Base-by-base conservation (phyloP, 2,113 vertebrate genomes). In the Lynx canadensis region DNA sequence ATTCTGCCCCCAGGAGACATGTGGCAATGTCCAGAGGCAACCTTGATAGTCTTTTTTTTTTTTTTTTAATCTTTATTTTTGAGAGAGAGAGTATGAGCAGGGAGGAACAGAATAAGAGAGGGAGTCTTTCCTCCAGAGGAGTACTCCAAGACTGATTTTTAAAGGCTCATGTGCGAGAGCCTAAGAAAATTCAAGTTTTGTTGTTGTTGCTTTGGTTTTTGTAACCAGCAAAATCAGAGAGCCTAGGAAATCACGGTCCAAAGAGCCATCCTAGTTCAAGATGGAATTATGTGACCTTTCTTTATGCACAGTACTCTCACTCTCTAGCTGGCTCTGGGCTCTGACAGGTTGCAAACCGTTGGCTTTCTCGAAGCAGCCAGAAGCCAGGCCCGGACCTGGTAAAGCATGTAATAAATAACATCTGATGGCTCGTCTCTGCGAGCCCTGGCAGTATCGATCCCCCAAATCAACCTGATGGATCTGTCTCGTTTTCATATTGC, bases 381-480 rank as follows among this genome's bases (percentile, higher is more conserved):
- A 11, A 93, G 89, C 82, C 60, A 78, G 36, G 78, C 78, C 57
- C 23, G 36, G 91, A 68, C 79, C 71, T 15, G 52, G 84, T 14
- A 63, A 84, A 45, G 65, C 38, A 57, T 0, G 0, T 38, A 86
- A 97, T 96, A 97, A 97, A 94, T 97, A 94, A 97, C 57, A 92
- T 36, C 55, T 48, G 89, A 92, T 68, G 95, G 89, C 82, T 65
- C 0, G 3, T 92, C 87, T 96, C 94, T 78, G 45, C 33, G 69
- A 89, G 66, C 52, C 74, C 87, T 63, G 71, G 69, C 92, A 79
- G 69, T 88, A 97, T 96, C 0, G 74, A 94, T 95, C 85, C 79
- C 36, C 89, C 10, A 18, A 96, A 94, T 57, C 95, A 92, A 94
- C 94, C 95, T 86, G 95, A 96, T 92, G 76, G 95, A 94, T 96